phyloP scores from a whole-genome alignment of 2,113 vertebrate species.

The Antechinus stuartii region DNA sequence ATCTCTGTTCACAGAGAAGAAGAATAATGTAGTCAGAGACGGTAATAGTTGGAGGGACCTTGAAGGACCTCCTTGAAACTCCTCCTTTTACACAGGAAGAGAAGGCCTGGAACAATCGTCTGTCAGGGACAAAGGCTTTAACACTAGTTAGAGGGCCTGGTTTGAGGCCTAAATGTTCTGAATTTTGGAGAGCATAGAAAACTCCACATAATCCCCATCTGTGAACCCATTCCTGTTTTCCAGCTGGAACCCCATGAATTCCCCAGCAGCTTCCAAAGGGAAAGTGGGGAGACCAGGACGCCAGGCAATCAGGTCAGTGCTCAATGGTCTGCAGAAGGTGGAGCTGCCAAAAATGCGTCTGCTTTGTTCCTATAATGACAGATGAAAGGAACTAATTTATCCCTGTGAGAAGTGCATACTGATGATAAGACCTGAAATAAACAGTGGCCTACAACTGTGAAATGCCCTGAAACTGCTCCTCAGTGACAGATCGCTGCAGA shows the following conservation, averaged over 20 bases:
- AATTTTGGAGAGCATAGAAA: neutral
- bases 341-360: slow-evolving; percentile 72
- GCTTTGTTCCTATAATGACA: slow-evolving; percentile 81
- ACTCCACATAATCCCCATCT: neutral
- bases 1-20: neutral
- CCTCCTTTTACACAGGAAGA: neutral
- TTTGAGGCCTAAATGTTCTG: neutral
- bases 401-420: slow-evolving; percentile 77
- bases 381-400: slow-evolving; percentile 82
- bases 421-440: slow-evolving; percentile 81
- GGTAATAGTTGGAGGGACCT: neutral
- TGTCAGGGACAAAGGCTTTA: neutral
- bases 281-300: slow-evolving; percentile 68
- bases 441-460: slow-evolving; percentile 71
- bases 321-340: slow-evolving; percentile 79
- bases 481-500: slow-evolving; percentile 78
- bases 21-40: neutral
- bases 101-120: neutral
- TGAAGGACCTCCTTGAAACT: neutral
- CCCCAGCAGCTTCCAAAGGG: slow-evolving; percentile 43
- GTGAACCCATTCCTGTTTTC: neutral
- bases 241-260: neutral
- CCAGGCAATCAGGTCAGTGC: slow-evolving; percentile 65
- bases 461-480: slow-evolving; percentile 75
- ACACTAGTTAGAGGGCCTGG: neutral